Evolutionary conservation across 2,888 invertebrate species (phyloP).

Genomic region (Achlya flavicornis): DNA sequence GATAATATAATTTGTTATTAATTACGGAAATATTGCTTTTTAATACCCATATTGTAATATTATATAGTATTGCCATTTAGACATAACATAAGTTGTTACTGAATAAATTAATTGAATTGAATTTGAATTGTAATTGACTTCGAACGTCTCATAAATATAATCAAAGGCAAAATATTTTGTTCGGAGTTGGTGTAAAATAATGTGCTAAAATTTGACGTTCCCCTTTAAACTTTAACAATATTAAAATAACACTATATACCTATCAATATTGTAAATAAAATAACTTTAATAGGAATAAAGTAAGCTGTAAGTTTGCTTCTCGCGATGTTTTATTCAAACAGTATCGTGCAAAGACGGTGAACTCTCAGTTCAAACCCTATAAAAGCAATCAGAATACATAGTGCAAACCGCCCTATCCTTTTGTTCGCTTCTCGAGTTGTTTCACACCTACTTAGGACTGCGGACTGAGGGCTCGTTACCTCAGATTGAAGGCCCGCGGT

Average conservation of each 20-base stretch:
- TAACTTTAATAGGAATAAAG: background rate
- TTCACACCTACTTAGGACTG: slow-evolving; percentile 77
- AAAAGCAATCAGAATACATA: slow-evolving; percentile 39
- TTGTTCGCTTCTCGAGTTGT: slow-evolving; percentile 67
- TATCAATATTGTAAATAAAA: background rate
- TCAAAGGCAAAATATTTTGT: too few relatives aligned
- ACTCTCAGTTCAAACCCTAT: slow-evolving; percentile 22
- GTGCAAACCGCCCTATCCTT: slow-evolving; percentile 54
- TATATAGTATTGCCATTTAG: too few relatives aligned
- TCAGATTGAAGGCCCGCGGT: slow-evolving; percentile 77
- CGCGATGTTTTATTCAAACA: slow-evolving; percentile 4
- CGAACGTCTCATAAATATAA: too few relatives aligned
- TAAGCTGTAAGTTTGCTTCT: background rate
- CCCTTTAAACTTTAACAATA: too few relatives aligned
- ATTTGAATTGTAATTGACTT: too few relatives aligned
- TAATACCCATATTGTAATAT: too few relatives aligned
- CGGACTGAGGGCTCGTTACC: slow-evolving; percentile 69
- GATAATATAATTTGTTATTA: too few relatives aligned
- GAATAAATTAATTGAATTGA: too few relatives aligned
- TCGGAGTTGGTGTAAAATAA: too few relatives aligned
- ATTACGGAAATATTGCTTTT: too few relatives aligned
- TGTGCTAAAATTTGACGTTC: background rate
- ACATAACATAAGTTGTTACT: too few relatives aligned
- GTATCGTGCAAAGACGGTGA: slow-evolving; percentile 9
- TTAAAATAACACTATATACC: background rate